Base-by-base conservation (phyloP, 1,140 invertebrate species). In the Nixonia krombeini region DNA sequence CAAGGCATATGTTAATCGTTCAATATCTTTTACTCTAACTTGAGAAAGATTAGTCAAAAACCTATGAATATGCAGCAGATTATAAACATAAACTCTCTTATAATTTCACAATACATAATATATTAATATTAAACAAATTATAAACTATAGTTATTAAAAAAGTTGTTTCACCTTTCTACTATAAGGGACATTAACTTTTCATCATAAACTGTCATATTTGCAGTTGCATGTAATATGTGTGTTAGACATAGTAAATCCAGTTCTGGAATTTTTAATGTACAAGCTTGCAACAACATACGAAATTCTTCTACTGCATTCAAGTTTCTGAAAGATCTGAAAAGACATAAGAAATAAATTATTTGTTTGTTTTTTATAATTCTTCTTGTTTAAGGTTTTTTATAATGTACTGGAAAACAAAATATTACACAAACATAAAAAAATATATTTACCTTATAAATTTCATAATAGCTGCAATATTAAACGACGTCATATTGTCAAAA, bases 11-110 rank as follows among this genome's bases (percentile, higher is more conserved):
- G 86, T 59, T 1, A 90, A 74, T 52, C 89, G 82, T 78, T 91
- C 90, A 6, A 91, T 73, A 62, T 91, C 90, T 79, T 91, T 91
- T 0, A 91, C 37, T 44, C 90, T 83, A 0, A 82, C 70, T 0
- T 45, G 16, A 1, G 77, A 26, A 1, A 86, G 9, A 47, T 82
- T 52, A 0, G 67, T 51, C 37, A 61, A 16, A 17, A 73, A 47
- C 33, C 81, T 81, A 44, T 4, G 65, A 64, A 63, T 66, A 72
- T 50, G 71, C 21, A 10, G 33, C 64, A 31, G 58, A 35, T 10
- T 63, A 35, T 12, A 21, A 33, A 9, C 41, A 5, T 42, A 55
- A 9, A 21, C 62, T 52, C 17, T 26, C 55, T 8, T 5, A 10
- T 26, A 26, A 0, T 12, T 33, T 16, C 3, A 9, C 4, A 31